These are phyloP conservation scores for Agriotes lineatus DNA, from an alignment of 2,888 invertebrate genomes.

Conservation along the genomic window DNA sequence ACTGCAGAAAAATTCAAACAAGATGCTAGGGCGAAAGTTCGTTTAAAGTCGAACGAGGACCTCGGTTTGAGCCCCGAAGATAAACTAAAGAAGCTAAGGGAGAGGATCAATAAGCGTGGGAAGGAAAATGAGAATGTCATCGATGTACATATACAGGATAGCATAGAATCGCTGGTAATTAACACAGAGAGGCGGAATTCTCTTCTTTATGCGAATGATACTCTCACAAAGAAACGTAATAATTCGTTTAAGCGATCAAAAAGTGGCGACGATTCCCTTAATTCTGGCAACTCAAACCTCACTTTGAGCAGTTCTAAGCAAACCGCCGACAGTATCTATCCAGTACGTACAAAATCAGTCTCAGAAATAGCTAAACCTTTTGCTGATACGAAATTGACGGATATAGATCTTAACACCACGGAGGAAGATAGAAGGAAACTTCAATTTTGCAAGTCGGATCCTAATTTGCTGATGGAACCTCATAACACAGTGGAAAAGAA, in stretches of 20 bases:
- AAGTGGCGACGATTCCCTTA: slow-evolving; percentile 55
- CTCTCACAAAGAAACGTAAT: slow-evolving; percentile 58
- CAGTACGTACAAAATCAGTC: slow-evolving; percentile 58
- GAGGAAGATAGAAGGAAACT: slow-evolving; percentile 31
- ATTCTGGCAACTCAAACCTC: slow-evolving; percentile 41
- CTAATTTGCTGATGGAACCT: slow-evolving; percentile 60
- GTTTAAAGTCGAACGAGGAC: slow-evolving; percentile 80
- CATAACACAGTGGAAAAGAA: slow-evolving; percentile 58
- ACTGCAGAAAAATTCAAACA: slow-evolving; percentile 73
- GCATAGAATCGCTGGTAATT: slow-evolving; percentile 56
- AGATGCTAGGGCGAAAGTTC: slow-evolving; percentile 72
- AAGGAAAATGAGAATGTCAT: slow-evolving; percentile 52
- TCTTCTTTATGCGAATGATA: slow-evolving; percentile 60
- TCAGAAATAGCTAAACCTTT: slow-evolving; percentile 53
- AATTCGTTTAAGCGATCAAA: slow-evolving; percentile 59
- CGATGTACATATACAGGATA: slow-evolving; percentile 55
- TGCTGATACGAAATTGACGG: slow-evolving; percentile 23
- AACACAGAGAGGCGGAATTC: slow-evolving; percentile 59
- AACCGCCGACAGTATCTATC: no score
- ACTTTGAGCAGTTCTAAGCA: slow-evolving; percentile 27
- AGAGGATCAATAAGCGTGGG: slow-evolving; percentile 59
- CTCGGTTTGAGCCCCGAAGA: slow-evolving; percentile 80
- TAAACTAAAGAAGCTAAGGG: slow-evolving; percentile 70
- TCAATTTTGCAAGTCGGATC: slow-evolving; percentile 63
- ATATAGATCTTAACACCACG: slow-evolving; percentile 9